Percentiles rank a stretch among this genome's conserved stretches.
Conservation (phyloP, 2,113 vertebrate species). For the Poeciliopsis retropinna region DNA sequence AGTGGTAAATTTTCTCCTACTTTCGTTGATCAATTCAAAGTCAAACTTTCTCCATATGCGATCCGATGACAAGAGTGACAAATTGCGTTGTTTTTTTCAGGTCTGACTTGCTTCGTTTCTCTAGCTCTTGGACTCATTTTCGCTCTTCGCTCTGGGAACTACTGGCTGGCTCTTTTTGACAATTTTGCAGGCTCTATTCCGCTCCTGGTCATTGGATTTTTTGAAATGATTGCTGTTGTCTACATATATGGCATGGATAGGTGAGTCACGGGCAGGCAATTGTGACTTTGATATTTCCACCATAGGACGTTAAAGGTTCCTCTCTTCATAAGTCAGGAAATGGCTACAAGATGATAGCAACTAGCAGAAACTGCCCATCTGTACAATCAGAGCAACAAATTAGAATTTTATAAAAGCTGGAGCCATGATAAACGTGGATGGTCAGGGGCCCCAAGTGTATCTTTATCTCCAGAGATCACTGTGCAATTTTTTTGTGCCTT, state of each 20-base stretch:
- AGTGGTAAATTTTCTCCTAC: conserved; percentile 79
- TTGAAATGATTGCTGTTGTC: conserved; percentile 88
- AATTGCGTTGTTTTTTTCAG: conserved; percentile 65
- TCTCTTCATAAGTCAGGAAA: too few species aligned
- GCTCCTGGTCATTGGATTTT: conserved; percentile 90
- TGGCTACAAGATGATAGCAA: too few species aligned
- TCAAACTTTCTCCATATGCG: not conserved
- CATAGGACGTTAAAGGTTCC: too few species aligned
- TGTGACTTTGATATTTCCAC: too few species aligned
- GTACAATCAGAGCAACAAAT: too few species aligned
- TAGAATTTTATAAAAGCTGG: too few species aligned
- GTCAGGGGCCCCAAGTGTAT: too few species aligned
- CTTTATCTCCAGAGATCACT: too few species aligned
- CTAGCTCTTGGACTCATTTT: conserved; percentile 87
- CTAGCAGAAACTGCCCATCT: too few species aligned
- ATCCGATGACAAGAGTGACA: not conserved
- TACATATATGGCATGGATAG: conserved; percentile 94
- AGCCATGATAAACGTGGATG: too few species aligned
- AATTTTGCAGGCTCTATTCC: conserved; percentile 91
- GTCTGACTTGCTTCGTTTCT: conserved; percentile 80
- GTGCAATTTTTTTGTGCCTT: too few species aligned
- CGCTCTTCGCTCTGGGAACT: conserved; percentile 87
- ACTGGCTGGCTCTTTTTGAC: conserved; percentile 92
- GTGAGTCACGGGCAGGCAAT: conserved; percentile 70
- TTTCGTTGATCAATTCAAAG: not conserved